Percentiles rank a stretch among this genome's conserved stretches.
These are phyloP conservation scores for Nipponia nippon DNA, from an alignment of 2,113 vertebrate genomes.

Conservation along the genomic window DNA sequence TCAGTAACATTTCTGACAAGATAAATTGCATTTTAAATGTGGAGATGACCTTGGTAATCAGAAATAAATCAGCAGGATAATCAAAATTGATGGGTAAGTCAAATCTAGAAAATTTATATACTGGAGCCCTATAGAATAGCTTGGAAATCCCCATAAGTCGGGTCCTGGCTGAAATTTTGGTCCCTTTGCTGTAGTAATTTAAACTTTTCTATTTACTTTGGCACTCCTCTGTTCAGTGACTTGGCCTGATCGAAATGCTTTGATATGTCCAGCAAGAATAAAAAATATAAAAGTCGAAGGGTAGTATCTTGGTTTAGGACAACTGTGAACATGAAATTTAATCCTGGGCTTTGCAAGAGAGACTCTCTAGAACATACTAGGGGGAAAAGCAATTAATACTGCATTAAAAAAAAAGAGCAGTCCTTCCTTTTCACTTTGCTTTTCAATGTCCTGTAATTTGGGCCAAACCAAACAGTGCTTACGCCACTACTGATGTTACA, in stretches of 20 bases:
- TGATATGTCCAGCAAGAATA: constrained; percentile 69
- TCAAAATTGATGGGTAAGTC: constrained; percentile 56
- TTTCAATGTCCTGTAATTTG: constrained; percentile 3
- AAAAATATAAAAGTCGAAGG: constrained; percentile 51
- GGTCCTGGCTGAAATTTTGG: constrained; percentile 51
- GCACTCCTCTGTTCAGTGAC: constrained; percentile 66
- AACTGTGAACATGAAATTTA: constrained; percentile 69
- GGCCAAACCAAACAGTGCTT: constrained; percentile 63
- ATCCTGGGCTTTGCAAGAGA: constrained; percentile 32
- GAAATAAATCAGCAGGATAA: constrained; percentile 67
- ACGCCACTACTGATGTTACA: constrained; percentile 42
- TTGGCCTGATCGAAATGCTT: constrained; percentile 75
- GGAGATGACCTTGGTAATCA: constrained; percentile 59
- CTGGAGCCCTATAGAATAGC: constrained; percentile 47
- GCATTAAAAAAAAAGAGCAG: neutral
- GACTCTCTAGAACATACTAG: constrained; percentile 2
- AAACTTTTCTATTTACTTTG: constrained; percentile 76
- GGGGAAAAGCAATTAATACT: constrained; percentile 15
- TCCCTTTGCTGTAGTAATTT: constrained; percentile 70
- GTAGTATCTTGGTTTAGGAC: constrained; percentile 67
- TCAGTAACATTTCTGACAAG: constrained; percentile 49
- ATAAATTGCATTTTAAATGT: constrained; percentile 61
- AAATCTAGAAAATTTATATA: constrained; percentile 66
- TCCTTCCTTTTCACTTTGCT: constrained; percentile 36
- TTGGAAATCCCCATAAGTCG: constrained; percentile 60